Base-by-base conservation (phyloP, 2,113 vertebrate genomes). In the Miniopterus natalensis region DNA sequence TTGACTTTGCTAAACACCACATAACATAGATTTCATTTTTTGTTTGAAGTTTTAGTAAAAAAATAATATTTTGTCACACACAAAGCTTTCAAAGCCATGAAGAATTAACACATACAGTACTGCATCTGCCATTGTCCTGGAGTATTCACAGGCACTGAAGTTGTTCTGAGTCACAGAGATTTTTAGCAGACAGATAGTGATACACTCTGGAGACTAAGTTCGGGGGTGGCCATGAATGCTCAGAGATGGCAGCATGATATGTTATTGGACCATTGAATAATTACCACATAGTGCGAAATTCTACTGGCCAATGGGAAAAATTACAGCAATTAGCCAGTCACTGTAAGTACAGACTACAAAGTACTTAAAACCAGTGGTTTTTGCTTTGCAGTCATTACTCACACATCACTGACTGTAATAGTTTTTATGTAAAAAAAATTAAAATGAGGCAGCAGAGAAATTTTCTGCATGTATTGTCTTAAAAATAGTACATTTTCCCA, bases 271-370 rank as follows among this genome's bases (percentile, higher is more conserved):
- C 23, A 55, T 51, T 31, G 36, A 90, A 31, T 18, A 42, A 79
- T 18, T 65, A 42, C 51, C 11, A 71, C 8, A 7, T 25, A 47
- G 47, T 57, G 66, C 18, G 31, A 85, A 73, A 80, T 88, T 84
- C 83, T 42, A 88, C 59, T 61, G 78, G 78, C 70, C 61, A 88
- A n/a, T 74, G 31, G 36, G 85, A 85, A n/a, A 79, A 73, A 80
- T 73, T 8, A 93, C 29, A 47, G 6, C 29, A 79, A 55, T 90
- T 79, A 85, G 36, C 36, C 31, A n/a, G 36, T 79, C 80, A 84
- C 5, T 40, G 71, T 47, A 80, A 73, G 23, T 74, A 85, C 21
- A 63, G 36, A 55, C 40, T 79, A 36, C 12, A 71, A 18, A 29
- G 45, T 93, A 66, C 55, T 90, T 93, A 85, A 73, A 93, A 93